Conservation (phyloP, 2,888 invertebrate species). For the Clepsis dumicolana region DNA sequence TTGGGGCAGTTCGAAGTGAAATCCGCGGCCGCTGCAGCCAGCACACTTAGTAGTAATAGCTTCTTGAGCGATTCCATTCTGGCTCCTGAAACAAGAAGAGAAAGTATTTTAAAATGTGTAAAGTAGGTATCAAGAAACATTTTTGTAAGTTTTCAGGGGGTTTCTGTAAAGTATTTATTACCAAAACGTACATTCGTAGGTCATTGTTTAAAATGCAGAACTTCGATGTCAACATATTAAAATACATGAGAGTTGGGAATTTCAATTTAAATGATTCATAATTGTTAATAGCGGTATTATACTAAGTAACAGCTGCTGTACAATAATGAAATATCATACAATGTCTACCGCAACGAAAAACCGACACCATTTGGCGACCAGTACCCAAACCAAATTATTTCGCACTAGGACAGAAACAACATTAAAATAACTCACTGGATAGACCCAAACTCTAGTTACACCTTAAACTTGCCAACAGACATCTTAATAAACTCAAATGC, state of each 20-base stretch:
- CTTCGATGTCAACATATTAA: neutral
- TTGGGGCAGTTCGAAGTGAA: conserved; percentile 88
- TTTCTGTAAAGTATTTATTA: too few relatives aligned
- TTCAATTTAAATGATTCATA: neutral
- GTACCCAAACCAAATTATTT: neutral
- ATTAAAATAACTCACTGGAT: neutral
- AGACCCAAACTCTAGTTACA: neutral
- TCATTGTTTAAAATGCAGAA: too few relatives aligned
- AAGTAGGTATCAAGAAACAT: neutral
- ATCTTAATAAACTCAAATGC: conserved; percentile 20
- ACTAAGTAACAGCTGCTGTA: too few relatives aligned
- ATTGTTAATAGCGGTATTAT: neutral
- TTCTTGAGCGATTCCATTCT: conserved; percentile 69
- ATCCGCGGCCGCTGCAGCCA: conserved; percentile 70
- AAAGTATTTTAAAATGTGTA: conserved; percentile 47
- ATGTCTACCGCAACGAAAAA: neutral
- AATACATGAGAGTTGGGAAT: neutral
- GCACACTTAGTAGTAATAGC: conserved; percentile 59
- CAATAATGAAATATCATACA: too few relatives aligned
- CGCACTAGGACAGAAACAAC: neutral
- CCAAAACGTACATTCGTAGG: too few relatives aligned
- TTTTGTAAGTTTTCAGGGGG: too few relatives aligned
- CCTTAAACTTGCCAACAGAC: conserved; percentile 28
- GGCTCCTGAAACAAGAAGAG: conserved; percentile 72
- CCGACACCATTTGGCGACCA: neutral